These are phyloP conservation scores for Synanthedon tipuliformis DNA, from an alignment of 2,888 invertebrate species.

Conservation along the genomic window DNA sequence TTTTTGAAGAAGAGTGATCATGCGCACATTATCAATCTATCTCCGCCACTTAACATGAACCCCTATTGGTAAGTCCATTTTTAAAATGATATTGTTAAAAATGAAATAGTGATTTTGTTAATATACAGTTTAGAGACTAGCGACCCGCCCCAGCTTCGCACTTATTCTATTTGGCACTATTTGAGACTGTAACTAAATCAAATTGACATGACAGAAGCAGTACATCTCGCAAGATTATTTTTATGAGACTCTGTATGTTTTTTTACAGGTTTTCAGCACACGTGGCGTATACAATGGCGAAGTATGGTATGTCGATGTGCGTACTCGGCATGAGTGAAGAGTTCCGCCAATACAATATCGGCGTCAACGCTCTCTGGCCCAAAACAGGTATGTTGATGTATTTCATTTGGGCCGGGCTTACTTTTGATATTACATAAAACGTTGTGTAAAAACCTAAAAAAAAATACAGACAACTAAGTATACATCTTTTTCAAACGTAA, in stretches of 20 bases:
- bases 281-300: slow-evolving; percentile 98
- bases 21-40: slow-evolving; percentile 94
- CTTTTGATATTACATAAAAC: too few relatives aligned
- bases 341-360: slow-evolving; percentile 83
- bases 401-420: too few relatives aligned
- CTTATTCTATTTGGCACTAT: not conserved
- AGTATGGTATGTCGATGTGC: slow-evolving; percentile 99
- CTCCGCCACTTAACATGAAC: slow-evolving; percentile 92
- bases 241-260: not conserved
- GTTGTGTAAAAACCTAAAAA: not conserved
- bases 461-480: not conserved
- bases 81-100: too few relatives aligned
- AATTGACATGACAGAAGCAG: too few relatives aligned
- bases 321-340: slow-evolving; percentile 97
- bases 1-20: slow-evolving; percentile 87
- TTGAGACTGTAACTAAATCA: not conserved
- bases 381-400: slow-evolving; percentile 74
- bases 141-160: not conserved
- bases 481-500: not conserved
- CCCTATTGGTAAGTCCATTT: slow-evolving; percentile 78
- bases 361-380: slow-evolving; percentile 97
- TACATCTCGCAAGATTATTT: too few relatives aligned
- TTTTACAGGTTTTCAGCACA: slow-evolving; percentile 78
- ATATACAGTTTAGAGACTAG: not conserved
- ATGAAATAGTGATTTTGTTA: too few relatives aligned